Percentiles rank a stretch among this genome's conserved stretches.
Evolutionary conservation across 2,888 invertebrate genomes (phyloP).

Genomic region (Pristionchus exspectatus): DNA sequence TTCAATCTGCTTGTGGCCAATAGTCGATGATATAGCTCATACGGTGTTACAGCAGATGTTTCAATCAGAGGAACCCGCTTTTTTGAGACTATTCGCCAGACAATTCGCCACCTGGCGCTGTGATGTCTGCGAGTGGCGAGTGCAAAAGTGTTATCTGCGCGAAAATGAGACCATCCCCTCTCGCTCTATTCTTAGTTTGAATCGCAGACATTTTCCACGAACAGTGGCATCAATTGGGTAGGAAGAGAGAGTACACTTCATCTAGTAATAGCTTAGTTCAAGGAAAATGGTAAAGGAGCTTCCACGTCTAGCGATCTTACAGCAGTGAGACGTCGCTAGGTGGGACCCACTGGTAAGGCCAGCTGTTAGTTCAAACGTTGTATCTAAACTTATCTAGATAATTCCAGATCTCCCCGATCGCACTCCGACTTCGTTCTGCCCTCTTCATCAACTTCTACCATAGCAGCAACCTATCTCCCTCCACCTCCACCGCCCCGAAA

Average conservation of each 20-base stretch:
- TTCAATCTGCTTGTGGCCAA: too few relatives aligned
- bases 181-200: not conserved
- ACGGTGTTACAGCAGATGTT: too few relatives aligned
- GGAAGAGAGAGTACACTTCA: too few relatives aligned
- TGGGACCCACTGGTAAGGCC: too few relatives aligned
- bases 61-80: not conserved
- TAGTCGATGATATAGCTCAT: not conserved
- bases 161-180: not conserved
- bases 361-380: too few relatives aligned
- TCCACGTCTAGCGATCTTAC: too few relatives aligned
- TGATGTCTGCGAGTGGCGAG: not conserved
- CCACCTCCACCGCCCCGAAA: conserved; percentile 29
- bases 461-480: not conserved
- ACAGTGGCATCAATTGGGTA: too few relatives aligned
- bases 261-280: too few relatives aligned
- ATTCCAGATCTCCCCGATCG: not conserved
- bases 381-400: too few relatives aligned
- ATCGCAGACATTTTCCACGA: too few relatives aligned
- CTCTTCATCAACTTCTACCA: conserved; percentile 3
- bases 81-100: not conserved
- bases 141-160: not conserved
- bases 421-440: conserved; percentile 30
- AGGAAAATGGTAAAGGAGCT: too few relatives aligned
- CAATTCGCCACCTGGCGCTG: not conserved
- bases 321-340: too few relatives aligned